Conservation (phyloP, 2,888 invertebrate species). For the Cosmia pyralina region DNA sequence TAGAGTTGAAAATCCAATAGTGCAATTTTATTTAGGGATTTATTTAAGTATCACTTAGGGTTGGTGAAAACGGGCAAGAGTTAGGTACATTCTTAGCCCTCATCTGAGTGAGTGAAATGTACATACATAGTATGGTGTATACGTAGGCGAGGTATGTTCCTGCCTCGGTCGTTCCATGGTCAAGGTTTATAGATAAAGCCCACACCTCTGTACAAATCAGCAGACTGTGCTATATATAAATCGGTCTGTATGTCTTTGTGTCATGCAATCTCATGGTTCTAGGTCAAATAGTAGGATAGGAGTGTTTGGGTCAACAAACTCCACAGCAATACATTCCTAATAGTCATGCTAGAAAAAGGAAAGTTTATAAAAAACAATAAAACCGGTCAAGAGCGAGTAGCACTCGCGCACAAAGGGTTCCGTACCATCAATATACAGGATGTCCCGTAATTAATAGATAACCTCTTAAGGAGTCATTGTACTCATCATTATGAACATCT, state of each 20-base stretch:
- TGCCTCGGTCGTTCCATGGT: conserved; percentile 27
- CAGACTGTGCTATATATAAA: conserved; percentile 16
- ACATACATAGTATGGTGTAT: not conserved
- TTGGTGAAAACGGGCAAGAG: no score
- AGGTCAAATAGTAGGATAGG: not conserved
- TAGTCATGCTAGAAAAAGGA: not conserved
- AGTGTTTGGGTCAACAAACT: not conserved
- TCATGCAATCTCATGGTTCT: conserved; percentile 35
- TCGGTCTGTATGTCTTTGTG: conserved; percentile 37
- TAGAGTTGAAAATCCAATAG: no score
- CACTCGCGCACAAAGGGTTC: no score
- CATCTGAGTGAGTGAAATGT: not conserved
- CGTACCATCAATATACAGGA: no score
- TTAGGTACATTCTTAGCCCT: no score
- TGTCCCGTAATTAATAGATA: no score
- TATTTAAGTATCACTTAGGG: no score
- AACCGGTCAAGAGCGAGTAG: no score
- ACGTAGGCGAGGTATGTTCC: not conserved
- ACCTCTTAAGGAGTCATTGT: no score
- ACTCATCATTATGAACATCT: no score
- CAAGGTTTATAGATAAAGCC: conserved; percentile 45
- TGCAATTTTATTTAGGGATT: no score
- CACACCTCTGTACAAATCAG: conserved; percentile 33
- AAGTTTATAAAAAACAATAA: no score
- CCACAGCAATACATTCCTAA: not conserved